Conservation (phyloP, 1,140 invertebrate species). For the Asobara japonica region DNA sequence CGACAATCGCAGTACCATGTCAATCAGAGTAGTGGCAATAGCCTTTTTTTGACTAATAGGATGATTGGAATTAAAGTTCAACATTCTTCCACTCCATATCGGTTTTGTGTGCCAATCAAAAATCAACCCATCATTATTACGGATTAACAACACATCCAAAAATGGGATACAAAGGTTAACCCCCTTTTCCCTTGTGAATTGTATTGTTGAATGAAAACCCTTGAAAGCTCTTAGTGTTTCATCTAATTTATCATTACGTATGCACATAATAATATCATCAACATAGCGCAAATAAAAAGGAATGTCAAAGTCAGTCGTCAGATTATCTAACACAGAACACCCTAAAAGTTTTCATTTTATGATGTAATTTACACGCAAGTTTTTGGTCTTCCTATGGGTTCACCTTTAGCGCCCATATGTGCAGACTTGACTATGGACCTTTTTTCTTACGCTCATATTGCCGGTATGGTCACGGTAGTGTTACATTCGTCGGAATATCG, state of each 20-base stretch:
- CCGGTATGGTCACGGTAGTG: too few relatives aligned
- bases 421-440: too few relatives aligned
- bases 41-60: background rate
- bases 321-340: too few relatives aligned
- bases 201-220: background rate
- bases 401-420: too few relatives aligned
- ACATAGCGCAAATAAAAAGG: too few relatives aligned
- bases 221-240: background rate
- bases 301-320: background rate
- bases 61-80: conserved; percentile 2
- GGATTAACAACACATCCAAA: background rate
- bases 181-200: background rate
- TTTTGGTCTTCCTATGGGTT: too few relatives aligned
- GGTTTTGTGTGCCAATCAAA: conserved; percentile 5
- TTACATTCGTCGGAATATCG: too few relatives aligned
- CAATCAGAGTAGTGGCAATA: background rate
- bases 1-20: background rate
- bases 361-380: too few relatives aligned
- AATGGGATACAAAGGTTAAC: background rate
- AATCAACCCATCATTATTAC: background rate
- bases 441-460: too few relatives aligned
- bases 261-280: background rate
- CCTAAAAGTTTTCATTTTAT: too few relatives aligned
- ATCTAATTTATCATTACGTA: background rate
- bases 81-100: background rate